Evolutionary conservation across 2,888 invertebrate genomes (phyloP), one percentile per base, ranked within the genome.

Genomic region (Dioctria rufipes): DNA sequence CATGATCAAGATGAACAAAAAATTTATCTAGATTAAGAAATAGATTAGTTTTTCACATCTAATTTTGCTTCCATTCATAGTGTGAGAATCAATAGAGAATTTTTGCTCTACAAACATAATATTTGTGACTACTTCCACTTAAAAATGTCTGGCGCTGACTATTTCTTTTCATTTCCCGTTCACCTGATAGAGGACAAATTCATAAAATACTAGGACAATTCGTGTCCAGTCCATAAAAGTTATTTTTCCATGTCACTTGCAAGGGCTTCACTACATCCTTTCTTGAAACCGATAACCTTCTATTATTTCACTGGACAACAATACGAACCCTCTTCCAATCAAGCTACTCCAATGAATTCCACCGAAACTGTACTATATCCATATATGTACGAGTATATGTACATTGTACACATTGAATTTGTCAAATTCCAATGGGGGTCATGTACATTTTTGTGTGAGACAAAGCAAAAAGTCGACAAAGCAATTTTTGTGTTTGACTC

Each of bases 161-260:
- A 46, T 6, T 46, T 46, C 46, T 6, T 46, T 5, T 8, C 46
- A 46, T 46, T 46, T 5, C 46, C 46, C 46, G 5, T 8, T 46
- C 8, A 8, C 46, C 46, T 8, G 8, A 8, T 5, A 6, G 46
- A 46, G 54, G 11, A 54, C 37, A 71, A 71, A 54, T 71, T 71
- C 51, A 71, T 54, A 71, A 71, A 71, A 51, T 71, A 39, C 71
- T 51, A 49, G 51, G 51, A 71, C 49, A 51, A 71, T 69, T 69
- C 49, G 69, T 25, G 54, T 75, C 75, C 75, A 75, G 60, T 75
- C 60, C 25, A 75, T 40, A 25, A 42, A 60, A 75, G 60, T 75
- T 71, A 75, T 43, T 61, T 61, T 75, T 75, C 75, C 61, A 43
- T 61, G 75, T 75, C 75, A 75, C 37, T 75, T 75, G 75, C 71